Conservation (phyloP, 2,113 vertebrate species). For the Nycticryphes semicollaris region DNA sequence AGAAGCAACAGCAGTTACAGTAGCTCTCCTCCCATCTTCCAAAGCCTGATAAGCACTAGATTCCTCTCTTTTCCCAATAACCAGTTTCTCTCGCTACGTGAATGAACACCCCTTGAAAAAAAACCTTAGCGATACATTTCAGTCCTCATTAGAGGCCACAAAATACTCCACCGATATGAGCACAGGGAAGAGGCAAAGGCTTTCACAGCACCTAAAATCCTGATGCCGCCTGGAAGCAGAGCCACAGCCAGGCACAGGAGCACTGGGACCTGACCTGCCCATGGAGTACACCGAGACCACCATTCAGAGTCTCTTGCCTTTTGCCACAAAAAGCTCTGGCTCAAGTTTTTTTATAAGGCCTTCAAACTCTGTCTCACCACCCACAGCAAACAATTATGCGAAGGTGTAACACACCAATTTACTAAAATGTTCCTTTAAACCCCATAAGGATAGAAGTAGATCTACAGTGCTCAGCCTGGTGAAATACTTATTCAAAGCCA, state of each 20-base stretch:
- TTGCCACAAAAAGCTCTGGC: neutral
- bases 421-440: neutral
- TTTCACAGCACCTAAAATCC: neutral
- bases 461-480: neutral
- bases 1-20: neutral
- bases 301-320: neutral
- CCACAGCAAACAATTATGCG: neutral
- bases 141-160: constrained; percentile 31
- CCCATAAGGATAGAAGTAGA: neutral
- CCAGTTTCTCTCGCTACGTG: fast-evolving
- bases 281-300: neutral
- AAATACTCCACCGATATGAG: neutral
- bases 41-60: neutral
- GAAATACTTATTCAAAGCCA: neutral
- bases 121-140: neutral
- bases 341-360: neutral
- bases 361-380: neutral
- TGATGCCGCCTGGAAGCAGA: neutral
- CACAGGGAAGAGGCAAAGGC: neutral
- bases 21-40: neutral
- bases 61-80: neutral
- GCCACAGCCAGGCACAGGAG: neutral
- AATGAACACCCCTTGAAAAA: neutral
- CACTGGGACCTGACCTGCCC: neutral
- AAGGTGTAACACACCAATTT: neutral